phyloP scores from a whole-genome alignment of 2,888 invertebrate species.

The Watsonalla cultraria region DNA sequence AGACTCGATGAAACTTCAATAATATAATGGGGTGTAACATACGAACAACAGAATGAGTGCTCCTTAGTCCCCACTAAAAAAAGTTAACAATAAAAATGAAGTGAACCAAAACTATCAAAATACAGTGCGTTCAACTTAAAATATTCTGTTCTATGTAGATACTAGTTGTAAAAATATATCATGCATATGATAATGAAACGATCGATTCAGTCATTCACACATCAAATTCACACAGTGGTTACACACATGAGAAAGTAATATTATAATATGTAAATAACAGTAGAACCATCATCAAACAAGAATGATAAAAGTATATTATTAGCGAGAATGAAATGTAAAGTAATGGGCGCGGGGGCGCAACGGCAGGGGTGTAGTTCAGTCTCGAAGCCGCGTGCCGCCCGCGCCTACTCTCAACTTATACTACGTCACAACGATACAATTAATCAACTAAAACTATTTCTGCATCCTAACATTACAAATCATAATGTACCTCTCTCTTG shows the following conservation, averaged over 20 bases:
- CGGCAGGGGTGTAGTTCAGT: slow-evolving; percentile 73
- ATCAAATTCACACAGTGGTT: slow-evolving; percentile 57
- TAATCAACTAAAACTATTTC: slow-evolving; percentile 75
- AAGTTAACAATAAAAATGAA: slow-evolving; percentile 46
- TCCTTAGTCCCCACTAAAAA: slow-evolving; percentile 40
- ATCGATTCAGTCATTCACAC: slow-evolving; percentile 57
- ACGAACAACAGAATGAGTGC: slow-evolving; percentile 43
- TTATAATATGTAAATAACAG: slow-evolving; percentile 63
- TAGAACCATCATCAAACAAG: slow-evolving; percentile 67
- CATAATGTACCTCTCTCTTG: slow-evolving; percentile 60
- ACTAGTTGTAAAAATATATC: slow-evolving; percentile 35
- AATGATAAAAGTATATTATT: slow-evolving; percentile 56
- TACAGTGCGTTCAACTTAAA: slow-evolving; percentile 31
- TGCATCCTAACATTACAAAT: slow-evolving; percentile 65
- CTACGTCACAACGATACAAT: slow-evolving; percentile 75
- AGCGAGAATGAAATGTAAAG: slow-evolving; percentile 63
- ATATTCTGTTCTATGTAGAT: slow-evolving; percentile 9
- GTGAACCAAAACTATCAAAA: slow-evolving; percentile 34
- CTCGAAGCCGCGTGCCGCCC: slow-evolving; percentile 64
- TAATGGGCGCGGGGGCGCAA: slow-evolving; percentile 52
- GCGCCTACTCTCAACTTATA: slow-evolving; percentile 62
- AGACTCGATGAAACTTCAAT: slow-evolving; percentile 51
- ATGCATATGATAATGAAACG: slow-evolving; percentile 51
- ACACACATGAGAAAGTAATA: slow-evolving; percentile 67
- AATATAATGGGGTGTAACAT: slow-evolving; percentile 42